Evolutionary conservation across 2,888 invertebrate genomes (phyloP), one percentile per base, ranked within the genome.

Genomic region (Dasysyrphus albostriatus): DNA sequence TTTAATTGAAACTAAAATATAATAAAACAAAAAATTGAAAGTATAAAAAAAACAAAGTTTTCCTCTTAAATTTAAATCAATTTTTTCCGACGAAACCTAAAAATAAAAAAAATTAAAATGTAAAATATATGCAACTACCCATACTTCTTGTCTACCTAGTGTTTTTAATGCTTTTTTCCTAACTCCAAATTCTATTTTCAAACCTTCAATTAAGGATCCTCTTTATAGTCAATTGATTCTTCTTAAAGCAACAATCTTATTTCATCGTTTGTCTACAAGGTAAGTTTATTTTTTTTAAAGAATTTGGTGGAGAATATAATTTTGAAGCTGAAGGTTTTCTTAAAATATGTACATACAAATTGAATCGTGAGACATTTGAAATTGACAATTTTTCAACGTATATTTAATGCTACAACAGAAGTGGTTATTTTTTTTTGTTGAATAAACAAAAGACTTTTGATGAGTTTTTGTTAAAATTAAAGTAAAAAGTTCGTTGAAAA

Each of bases 51-150:
- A 10, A 10, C 10, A 49, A 49, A 19, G n/a, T n/a, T 44, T 44
- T 1, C 3, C 6, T 29, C 24, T 24, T 24, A 24, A 7, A 54
- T 14, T 24, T 24, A 61, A 24, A 39, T 58, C 39, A 39, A 14
- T 12, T 19, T 14, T 39, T 19, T 39, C 16, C 39, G 3, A 39
- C 0, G 3, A 39, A 37, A 61, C 19, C 2, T 42, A 5, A 24
- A 24, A 42, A 42, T 24, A 29, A 42, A 14, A 39, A 59, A 39
- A 24, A 47, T 7, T 29, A 61, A 61, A 29, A 61, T 61, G 61
- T 61, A 63, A 44, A 56, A 58, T 8, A 37, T 47, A 9, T 44
- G 44, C n/a, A 5, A 14, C 16, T 12, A 14, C 10, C 32, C 32
- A 63, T 32, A 24, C 24, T n/a, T 32, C 6, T n/a, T 44, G 29